Conservation (phyloP, 2,113 vertebrate genomes). For the Leucoraja erinaceus region DNA sequence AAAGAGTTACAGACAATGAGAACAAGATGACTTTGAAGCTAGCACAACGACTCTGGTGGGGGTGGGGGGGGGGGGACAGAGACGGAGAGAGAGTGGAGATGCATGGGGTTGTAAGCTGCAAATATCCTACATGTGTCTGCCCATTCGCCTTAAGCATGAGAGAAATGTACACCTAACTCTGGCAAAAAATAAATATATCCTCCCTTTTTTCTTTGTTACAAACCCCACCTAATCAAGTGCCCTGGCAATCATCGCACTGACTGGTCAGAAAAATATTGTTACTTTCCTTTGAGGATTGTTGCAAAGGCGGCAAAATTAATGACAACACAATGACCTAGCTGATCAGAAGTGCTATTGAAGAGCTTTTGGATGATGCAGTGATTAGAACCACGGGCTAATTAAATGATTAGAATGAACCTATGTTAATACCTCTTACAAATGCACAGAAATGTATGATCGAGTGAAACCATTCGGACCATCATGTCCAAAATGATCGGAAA, state of each 20-base stretch:
- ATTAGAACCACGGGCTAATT: not conserved
- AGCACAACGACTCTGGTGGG: too few relatives aligned
- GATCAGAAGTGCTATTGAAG: not conserved
- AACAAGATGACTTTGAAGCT: too few relatives aligned
- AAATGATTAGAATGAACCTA: not conserved
- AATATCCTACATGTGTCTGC: not conserved
- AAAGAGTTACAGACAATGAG: too few relatives aligned
- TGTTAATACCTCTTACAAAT: not conserved
- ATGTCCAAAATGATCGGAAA: too few relatives aligned
- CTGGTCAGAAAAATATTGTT: not conserved
- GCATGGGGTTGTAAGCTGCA: too few relatives aligned
- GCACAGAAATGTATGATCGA: too few relatives aligned
- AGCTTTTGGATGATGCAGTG: not conserved
- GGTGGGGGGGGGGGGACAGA: too few relatives aligned
- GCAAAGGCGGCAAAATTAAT: not conserved
- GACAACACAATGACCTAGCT: not conserved
- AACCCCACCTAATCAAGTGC: not conserved
- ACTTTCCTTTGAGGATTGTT: not conserved
- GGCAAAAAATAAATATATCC: not conserved
- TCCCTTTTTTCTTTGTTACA: not conserved
- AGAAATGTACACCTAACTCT: not conserved
- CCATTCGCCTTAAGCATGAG: not conserved
- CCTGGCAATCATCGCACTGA: not conserved
- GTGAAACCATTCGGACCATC: too few relatives aligned
- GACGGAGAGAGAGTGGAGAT: too few relatives aligned